Base-by-base conservation (phyloP, 2,113 vertebrate species). In the Entelurus aequoreus region DNA sequence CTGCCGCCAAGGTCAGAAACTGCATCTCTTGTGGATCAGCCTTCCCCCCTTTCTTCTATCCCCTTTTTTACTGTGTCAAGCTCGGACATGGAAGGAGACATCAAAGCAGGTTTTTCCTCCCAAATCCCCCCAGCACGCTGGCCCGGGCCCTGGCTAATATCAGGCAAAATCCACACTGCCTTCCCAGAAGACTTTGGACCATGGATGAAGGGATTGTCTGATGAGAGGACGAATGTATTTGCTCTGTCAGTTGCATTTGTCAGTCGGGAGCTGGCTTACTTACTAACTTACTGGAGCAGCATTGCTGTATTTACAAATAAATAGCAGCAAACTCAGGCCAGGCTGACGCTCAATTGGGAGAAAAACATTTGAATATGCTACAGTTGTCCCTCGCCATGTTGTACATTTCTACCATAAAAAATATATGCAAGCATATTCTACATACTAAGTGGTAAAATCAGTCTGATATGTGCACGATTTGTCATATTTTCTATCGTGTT, bases 161-260 rank as follows among this genome's bases (percentile, higher is more conserved):
- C 69, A 68, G 57, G 52, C 60, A 65, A 71, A 84, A 84, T 80
- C 72, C 75, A 63, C 69, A 65, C 64, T 63, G 66, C 69, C 72
- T n/a, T 78, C 75, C 79, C 75, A 72, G 21, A 78, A 84, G 78
- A 81, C 77, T 55, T 52, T 73, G 69, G 72, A 72, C 63, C 69
- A 71, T 65, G 77, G 77, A 80, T 79, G 77, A 80, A 84, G 73
- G 71, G 79, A 83, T 61, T 78, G 82, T 76, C 72, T 75, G 75
- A 79, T 67, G 68, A 79, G 72, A 77, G 75, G 62, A 75, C 77
- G 68, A 79, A 57, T 86, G 75, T 82, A 76, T 85, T 83, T 84
- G 66, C 72, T 66, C 69, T 74, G 78, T 78, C 71, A 79, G 82
- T 80, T 75, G 65, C 75, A 75, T 68, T 68, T 78, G 74, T 84